Evolutionary conservation across 2,797 vertebrate species (phyloP), one percentile per base, ranked within the genome.

Genomic region (Phataginus tetradactyla): DNA sequence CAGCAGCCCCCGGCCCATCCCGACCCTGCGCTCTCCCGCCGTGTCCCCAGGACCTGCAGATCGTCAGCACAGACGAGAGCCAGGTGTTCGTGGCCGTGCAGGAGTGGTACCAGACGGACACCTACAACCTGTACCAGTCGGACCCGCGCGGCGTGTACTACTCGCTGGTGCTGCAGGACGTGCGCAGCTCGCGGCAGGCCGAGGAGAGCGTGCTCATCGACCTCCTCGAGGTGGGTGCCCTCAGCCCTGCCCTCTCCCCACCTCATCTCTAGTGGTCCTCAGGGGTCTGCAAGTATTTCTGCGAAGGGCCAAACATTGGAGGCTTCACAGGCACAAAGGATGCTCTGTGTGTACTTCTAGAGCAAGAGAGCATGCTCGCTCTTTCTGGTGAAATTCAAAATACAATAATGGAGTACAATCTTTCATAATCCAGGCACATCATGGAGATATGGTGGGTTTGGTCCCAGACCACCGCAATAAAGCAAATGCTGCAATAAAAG

Each of bases 21-120:
- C 88, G 61, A 96, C 21, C 57, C 64, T 0, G 0, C 1, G 20
- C 78, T n/a, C 5, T 42, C 49, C 90, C 93, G 0, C 95, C 12
- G 49, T 86, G 93, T 13, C 25, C n/a, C 0, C 96, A 99, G 99
- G 99, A 99, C 86, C 98, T 99, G 94, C 99, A 99, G 98, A 99
- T 99, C 87, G 99, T 99, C 98, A 99, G 99, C 93, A 99, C 99
- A 0, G 99, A 99, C 18, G 99, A 99, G 98, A 99, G 98, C 98
- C 99, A 99, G 97, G 99, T 99, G 75, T 99, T 99, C 96, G 99
- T 99, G 85, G 99, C 99, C 3, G 98, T 99, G 45, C 99, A 99
- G 98, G 99, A 99, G 98, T 99, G 99, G 99, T 99, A 99, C 98
- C 99, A 99, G 98, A 98, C 98, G 0, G 99, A 99, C 98, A 99